phyloP scores from a whole-genome alignment of 2,888 invertebrate species.

The Drosophila dives region DNA sequence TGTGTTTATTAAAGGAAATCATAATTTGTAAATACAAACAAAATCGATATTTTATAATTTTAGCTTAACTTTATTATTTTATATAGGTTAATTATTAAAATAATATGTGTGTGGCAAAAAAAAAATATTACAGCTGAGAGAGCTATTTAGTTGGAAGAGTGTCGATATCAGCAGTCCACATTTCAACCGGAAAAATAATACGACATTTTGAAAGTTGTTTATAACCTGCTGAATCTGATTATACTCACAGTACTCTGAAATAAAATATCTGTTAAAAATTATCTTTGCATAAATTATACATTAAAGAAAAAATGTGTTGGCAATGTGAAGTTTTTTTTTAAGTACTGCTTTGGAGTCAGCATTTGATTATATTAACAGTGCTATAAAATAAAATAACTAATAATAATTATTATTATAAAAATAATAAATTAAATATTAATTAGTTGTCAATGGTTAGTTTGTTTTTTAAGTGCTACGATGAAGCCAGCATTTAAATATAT shows the following conservation, averaged over 20 bases:
- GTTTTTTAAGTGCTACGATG: no score
- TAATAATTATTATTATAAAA: no score
- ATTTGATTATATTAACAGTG: no score
- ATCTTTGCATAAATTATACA: accelerated
- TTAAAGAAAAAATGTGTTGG: neutral
- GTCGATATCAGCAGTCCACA: neutral
- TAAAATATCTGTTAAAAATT: neutral
- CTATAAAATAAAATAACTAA: no score
- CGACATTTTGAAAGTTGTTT: neutral
- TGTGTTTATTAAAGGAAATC: neutral
- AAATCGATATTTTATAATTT: neutral
- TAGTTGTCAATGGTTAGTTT: no score
- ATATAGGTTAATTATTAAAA: neutral
- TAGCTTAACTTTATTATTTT: neutral
- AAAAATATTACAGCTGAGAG: neutral
- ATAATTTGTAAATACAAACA: neutral
- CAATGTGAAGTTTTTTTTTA: neutral
- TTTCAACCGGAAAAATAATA: neutral
- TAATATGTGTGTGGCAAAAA: slow-evolving; percentile 37
- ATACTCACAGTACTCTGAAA: neutral
- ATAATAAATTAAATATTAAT: no score
- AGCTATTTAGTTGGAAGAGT: neutral
- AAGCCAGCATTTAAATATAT: no score
- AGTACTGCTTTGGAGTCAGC: no score
- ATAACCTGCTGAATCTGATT: neutral